phyloP scores from a whole-genome alignment of 2,797 vertebrate genomes.

The Muraenolepis orangiensis region DNA sequence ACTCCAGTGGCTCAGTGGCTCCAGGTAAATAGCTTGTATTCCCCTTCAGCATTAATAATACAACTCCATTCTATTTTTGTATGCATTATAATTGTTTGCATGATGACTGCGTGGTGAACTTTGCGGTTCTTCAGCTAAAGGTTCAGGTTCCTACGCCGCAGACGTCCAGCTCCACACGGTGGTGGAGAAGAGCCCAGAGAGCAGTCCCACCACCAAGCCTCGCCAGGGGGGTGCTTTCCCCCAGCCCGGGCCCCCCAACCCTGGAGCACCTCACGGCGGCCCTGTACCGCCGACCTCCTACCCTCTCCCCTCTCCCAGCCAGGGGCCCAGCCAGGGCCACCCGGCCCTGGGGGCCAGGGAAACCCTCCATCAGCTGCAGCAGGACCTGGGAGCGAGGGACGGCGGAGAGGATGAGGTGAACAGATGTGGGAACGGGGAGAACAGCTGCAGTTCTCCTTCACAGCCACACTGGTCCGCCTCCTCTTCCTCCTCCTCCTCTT shows the following conservation, averaged over 20 bases:
- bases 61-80: background rate
- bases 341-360: constrained; percentile 85
- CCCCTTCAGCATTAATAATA: background rate
- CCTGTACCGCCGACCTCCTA: constrained; percentile 79
- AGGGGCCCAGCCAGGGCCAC: constrained; percentile 72
- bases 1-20: constrained; percentile 65
- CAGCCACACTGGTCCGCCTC: constrained; percentile 1
- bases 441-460: constrained; percentile 39
- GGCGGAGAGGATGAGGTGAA: constrained; percentile 24
- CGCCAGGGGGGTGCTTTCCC: constrained; percentile 67
- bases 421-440: constrained; percentile 61
- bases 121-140: constrained; percentile 61
- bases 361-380: constrained; percentile 46
- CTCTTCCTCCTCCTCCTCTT: constrained; percentile 43
- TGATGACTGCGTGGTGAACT: constrained; percentile 3
- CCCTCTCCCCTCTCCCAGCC: constrained; percentile 52
- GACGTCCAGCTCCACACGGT: constrained; percentile 91
- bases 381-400: constrained; percentile 10
- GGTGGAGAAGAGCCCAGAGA: constrained; percentile 92
- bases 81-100: background rate
- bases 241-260: constrained; percentile 21
- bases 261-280: constrained; percentile 61
- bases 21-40: constrained; percentile 47
- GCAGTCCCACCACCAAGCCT: constrained; percentile 85
- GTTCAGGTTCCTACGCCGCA: constrained; percentile 58